Base-by-base conservation (phyloP, 2,797 vertebrate species). In the Melanotaenia nigrans region DNA sequence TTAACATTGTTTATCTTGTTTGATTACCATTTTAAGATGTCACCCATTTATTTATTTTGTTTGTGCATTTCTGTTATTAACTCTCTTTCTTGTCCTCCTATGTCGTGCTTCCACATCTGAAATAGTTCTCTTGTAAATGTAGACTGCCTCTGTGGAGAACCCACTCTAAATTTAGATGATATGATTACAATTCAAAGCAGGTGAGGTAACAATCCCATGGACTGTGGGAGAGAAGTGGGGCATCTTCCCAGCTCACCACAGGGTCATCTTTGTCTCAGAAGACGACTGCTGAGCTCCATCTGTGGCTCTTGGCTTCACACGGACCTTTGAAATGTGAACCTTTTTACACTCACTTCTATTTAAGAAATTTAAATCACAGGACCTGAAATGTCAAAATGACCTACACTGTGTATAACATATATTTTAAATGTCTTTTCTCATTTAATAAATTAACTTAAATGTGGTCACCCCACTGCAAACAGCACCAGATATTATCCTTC, bases 201-300 rank as follows among this genome's bases (percentile, higher is more conserved):
- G 3, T 54, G 7, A 61, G 40, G 60, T 42, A 60, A 62, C 55
- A 40, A 71, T 62, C 51, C 36, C 35, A 13, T 55, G 22, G 33
- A 55, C 0, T 25, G 18, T 55, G 38, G 24, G 53, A 54, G 35
- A 45, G 36, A 55, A 65, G 65, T 49, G 6, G 73, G 40, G 58
- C 10, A 40, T 64, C 60, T 13, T 54, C 13, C 13, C 28, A 38
- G 16, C 59, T 71, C 28, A 22, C 36, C 22, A 24, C 60, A 69
- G 65, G 65, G 18, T 65, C 61, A 32, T 68, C 20, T 58, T 40
- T 55, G 42, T 49, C 64, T 79, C n/a, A 42, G 42, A 66, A 62
- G 58, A 58, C 0, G 7, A 20, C 42, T 49, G 59, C 77, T 61
- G 55, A 65, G 51, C 53, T 42, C 20, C 14, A 53, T 49, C 24